Base-by-base conservation (phyloP, 2,888 invertebrate genomes). In the Alcis repandata region DNA sequence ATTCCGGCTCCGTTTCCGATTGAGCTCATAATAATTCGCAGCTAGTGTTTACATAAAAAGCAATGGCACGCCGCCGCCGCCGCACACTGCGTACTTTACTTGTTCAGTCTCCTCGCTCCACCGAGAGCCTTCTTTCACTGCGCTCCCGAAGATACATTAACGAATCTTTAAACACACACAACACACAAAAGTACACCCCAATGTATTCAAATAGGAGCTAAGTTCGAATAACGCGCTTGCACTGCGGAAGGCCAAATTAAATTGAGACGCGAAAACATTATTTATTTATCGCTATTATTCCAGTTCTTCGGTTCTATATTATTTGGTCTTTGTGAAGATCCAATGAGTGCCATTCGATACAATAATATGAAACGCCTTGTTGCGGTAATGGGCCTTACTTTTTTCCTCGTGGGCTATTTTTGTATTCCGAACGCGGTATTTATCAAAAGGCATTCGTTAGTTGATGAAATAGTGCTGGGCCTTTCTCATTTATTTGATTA, bases 261-360 rank as follows among this genome's bases (percentile, higher is more conserved):
- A 76, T 74, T 71, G 74, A 77, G 77, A 77, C 72, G 74, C 62
- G 75, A 70, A 71, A 70, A 67, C 76, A 77, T 78, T 79, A 80
- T 78, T 79, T 79, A 82, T 79, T 79, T 79, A 80, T 74, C 74
- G 77, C 76, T 71, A 76, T 79, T 76, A 76, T 75, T 76, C 72
- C 63, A 67, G 49, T 40, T 61, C 59, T 59, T 57, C 71, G 62
- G 66, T 63, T 73, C 69, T 73, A 70, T 70, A 67, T 61, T 71
- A 57, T 77, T 71, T 72, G 74, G 75, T 71, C 72, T 77, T 72
- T 73, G 75, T 66, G 67, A 51, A 54, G 61, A 63, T 61, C 66
- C 63, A 63, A 70, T 66, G 67, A 65, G 67, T 66, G 66, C 72
- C 71, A 70, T 72, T 78, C 73, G 71, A 56, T 48, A 59, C 49